Percentiles rank a stretch among this genome's conserved stretches.
These are phyloP conservation scores for Machimus rusticus DNA, from an alignment of 2,888 invertebrate species.

Conservation along the genomic window DNA sequence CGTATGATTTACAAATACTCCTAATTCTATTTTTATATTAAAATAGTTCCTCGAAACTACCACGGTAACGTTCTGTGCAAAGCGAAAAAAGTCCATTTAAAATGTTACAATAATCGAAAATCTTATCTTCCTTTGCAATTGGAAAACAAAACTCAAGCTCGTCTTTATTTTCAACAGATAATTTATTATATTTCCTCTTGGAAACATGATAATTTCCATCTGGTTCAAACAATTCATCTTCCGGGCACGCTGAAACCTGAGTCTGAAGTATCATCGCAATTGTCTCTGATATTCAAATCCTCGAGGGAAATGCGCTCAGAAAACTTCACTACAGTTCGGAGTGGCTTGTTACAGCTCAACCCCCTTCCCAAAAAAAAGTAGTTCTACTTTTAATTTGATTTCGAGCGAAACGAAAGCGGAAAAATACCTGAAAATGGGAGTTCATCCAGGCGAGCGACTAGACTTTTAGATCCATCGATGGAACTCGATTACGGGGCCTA, in stretches of 20 bases:
- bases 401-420: background rate
- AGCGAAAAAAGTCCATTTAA: too few species aligned
- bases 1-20: too few species aligned
- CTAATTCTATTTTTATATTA: too few species aligned
- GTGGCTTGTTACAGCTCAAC: background rate
- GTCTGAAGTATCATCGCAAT: background rate
- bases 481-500: constrained; percentile 18
- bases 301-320: background rate
- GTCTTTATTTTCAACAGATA: background rate
- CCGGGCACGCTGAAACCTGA: background rate
- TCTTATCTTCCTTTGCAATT: background rate
- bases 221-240: background rate
- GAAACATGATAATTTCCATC: background rate
- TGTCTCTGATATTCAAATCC: background rate
- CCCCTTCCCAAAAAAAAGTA: background rate
- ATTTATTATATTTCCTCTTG: background rate
- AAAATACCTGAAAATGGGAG: background rate
- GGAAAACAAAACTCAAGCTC: background rate
- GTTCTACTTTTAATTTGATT: background rate
- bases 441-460: background rate
- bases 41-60: too few species aligned
- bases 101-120: background rate
- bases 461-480: background rate
- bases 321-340: background rate
- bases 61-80: too few species aligned